phyloP scores from a whole-genome alignment of 2,888 invertebrate genomes.

The Volucella inanis region DNA sequence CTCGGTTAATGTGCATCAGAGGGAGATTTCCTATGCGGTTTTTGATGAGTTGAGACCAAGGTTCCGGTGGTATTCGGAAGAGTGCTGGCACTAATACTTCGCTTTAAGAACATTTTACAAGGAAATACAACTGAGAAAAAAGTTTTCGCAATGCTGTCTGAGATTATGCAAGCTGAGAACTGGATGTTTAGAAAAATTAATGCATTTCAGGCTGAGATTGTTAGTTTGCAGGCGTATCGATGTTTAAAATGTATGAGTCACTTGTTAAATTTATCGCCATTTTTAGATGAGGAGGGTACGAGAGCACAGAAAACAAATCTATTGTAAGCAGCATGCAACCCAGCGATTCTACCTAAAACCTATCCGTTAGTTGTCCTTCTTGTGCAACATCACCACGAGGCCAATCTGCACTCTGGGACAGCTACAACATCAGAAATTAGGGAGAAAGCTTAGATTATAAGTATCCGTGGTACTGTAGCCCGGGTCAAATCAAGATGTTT shows the following conservation, averaged over 20 bases:
- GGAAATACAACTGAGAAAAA: too few relatives aligned
- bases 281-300: conserved; percentile 16
- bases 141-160: too few relatives aligned
- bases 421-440: conserved; percentile 13
- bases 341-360: conserved; percentile 1
- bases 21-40: too few relatives aligned
- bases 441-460: conserved; percentile 18
- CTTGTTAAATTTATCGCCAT: conserved; percentile 3
- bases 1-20: too few relatives aligned
- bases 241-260: not conserved
- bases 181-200: too few relatives aligned
- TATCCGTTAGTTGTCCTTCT: conserved; percentile 6
- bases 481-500: conserved; percentile 9
- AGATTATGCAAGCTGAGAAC: too few relatives aligned
- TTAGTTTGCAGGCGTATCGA: not conserved
- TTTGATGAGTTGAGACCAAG: too few relatives aligned
- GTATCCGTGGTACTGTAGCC: conserved; percentile 1
- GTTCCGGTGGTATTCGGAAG: too few relatives aligned
- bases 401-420: not conserved
- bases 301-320: conserved; percentile 17
- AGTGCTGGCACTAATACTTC: too few relatives aligned
- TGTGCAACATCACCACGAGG: conserved; percentile 10
- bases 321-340: not conserved
- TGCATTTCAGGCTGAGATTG: conserved; percentile 20
- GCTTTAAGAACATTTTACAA: too few relatives aligned